Base-by-base conservation (phyloP, 92 coral and sea anemone genomes). In the Phenganax stokvisi region DNA sequence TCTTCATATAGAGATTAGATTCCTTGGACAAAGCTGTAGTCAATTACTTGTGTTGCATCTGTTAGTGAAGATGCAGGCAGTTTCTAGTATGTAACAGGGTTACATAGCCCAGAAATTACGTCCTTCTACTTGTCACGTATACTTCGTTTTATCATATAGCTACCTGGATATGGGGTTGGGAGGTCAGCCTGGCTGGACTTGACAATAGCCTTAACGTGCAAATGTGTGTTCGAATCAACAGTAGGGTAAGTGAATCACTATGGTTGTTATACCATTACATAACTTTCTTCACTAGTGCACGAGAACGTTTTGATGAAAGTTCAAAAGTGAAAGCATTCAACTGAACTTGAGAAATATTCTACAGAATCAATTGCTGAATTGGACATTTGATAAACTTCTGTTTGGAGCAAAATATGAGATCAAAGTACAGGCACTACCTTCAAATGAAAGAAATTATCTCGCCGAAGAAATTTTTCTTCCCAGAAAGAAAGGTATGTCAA, bases 201-300 rank as follows among this genome's bases (percentile, higher is more conserved):
- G 71, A 52, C 29, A 0, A 10, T 2, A 37, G 5, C 47, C 25
- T 64, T 30, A 25, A 25, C 28, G 64, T 59, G 17, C 71, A 62
- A 77, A 28, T 17, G 29, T 77, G 81, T 27, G 81, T 77, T 17
- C 81, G 62, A 62, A 59, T 77, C 51, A 77, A 77, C n/a, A 77
- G 57, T 53, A 77, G 17, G 71, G 81, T 77, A 77, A 25, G 81
- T 0, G 44, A 11, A 13, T 11, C 10, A 12, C 57, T 28, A 30
- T 68, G 9, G 4, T 30, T 68, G 15, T 13, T 6, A 11, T 30
- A 12, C n/a, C 2, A 51, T 0, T 6, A 17, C 53, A 68, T 68
- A 6, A 3, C 31, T 7, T 15, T 7, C n/a, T 61, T 7, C 25
- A 15, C 13, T 12, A 6, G 2, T 61, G 25, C 25, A 28, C 25